Evolutionary conservation across 2,113 vertebrate species (phyloP).

Genomic region (Notechis scutatus): DNA sequence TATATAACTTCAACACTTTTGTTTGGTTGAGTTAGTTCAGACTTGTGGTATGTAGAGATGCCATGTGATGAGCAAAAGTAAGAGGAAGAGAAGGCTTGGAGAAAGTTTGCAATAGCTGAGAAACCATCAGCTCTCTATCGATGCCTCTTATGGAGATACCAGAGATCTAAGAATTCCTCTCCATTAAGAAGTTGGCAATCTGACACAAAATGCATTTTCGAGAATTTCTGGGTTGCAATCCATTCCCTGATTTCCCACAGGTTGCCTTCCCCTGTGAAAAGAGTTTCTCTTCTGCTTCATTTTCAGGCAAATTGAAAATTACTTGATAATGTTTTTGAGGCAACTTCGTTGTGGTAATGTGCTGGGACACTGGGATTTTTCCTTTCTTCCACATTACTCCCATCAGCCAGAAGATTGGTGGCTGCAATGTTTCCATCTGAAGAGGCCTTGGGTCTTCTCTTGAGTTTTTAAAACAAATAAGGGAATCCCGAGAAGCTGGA

Average conservation of each 20-base stretch:
- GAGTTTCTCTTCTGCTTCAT: neutral
- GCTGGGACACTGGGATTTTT: neutral
- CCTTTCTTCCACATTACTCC: neutral
- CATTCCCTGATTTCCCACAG: neutral
- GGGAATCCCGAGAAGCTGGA: neutral
- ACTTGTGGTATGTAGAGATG: neutral
- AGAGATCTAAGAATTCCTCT: neutral
- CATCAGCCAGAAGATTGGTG: neutral
- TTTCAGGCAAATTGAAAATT: neutral
- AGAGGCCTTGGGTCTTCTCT: neutral
- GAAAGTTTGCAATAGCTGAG: neutral
- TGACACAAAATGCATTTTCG: neutral
- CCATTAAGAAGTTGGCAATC: neutral
- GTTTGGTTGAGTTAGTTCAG: neutral
- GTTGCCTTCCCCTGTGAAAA: neutral
- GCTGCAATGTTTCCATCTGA: neutral
- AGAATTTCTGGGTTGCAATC: neutral
- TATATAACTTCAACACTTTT: neutral
- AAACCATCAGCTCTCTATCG: neutral
- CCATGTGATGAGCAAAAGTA: neutral
- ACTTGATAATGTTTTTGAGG: neutral
- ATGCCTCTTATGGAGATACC: neutral
- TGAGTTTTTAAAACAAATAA: neutral
- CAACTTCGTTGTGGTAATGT: neutral
- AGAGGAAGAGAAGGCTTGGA: neutral